A percentile compares a stretch with the other conserved stretches of the same genome.
Evolutionary conservation across 30 jellyfish, hydroid and myxozoan species (phyloP).

Genomic region (Mastigias papua): DNA sequence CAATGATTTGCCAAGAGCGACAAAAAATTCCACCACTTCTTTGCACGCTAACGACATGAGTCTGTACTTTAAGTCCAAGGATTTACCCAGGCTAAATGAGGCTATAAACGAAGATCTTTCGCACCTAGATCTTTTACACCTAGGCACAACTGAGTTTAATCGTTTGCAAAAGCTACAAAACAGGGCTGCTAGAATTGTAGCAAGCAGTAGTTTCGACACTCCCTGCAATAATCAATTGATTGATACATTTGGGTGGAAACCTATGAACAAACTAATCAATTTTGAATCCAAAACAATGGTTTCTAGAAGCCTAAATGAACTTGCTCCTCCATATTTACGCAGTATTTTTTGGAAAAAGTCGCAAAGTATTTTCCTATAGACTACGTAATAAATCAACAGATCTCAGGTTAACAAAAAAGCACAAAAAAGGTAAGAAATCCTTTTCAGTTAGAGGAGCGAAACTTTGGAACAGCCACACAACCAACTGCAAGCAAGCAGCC

Average conservation of each 20-base stretch:
- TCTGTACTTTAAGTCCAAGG: too few relatives aligned
- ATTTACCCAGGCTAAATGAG: too few relatives aligned
- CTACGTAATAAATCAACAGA: not conserved
- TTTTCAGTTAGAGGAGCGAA: not conserved
- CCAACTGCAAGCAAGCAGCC: not conserved
- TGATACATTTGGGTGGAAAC: constrained; percentile 16
- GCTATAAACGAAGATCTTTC: too few relatives aligned
- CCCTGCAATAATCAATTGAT: constrained; percentile 2
- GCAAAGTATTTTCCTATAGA: not conserved
- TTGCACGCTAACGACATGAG: too few relatives aligned
- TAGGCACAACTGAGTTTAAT: constrained; percentile 17
- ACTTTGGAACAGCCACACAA: not conserved
- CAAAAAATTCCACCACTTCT: too few relatives aligned
- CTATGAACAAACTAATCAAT: constrained; percentile 11
- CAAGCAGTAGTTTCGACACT: constrained; percentile 8
- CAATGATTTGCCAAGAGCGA: too few relatives aligned
- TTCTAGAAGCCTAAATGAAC: constrained; percentile 13
- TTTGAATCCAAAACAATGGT: constrained; percentile 24
- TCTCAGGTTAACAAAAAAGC: not conserved
- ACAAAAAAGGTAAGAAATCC: not conserved
- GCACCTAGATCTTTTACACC: too few relatives aligned
- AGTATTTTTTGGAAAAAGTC: not conserved
- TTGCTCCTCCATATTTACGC: not conserved
- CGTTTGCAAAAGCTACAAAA: constrained; percentile 20
- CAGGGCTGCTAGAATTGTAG: constrained; percentile 16